phyloP scores from a whole-genome alignment of 2,113 vertebrate genomes.

The Nycticebus coucang region DNA sequence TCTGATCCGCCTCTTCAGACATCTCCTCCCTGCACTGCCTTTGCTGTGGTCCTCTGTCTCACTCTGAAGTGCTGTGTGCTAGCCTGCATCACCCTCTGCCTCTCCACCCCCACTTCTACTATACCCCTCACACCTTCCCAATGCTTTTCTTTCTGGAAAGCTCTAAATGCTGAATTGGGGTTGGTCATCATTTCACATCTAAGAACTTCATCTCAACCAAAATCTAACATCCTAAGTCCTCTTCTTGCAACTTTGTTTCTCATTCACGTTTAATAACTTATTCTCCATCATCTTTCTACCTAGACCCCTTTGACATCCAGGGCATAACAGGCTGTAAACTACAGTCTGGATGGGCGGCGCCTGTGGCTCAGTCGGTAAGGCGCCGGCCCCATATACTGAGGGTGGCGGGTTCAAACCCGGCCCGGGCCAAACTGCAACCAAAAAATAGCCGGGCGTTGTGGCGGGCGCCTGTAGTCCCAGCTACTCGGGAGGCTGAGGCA shows the following conservation, averaged over 20 bases:
- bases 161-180: not conserved
- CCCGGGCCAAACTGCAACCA: no score
- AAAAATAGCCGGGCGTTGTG: no score
- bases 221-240: not conserved
- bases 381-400: no score
- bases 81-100: not conserved
- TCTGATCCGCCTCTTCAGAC: not conserved
- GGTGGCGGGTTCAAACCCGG: no score
- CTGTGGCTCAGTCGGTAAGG: no score
- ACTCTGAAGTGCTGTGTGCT: no score
- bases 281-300: not conserved
- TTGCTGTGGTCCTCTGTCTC: not conserved
- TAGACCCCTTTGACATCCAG: conserved; percentile 58
- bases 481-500: no score
- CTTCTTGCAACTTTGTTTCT: not conserved
- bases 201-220: not conserved
- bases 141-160: not conserved
- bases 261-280: not conserved
- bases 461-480: no score
- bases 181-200: not conserved
- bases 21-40: not conserved
- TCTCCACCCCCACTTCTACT: no score
- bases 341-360: no score
- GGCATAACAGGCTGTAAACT: not conserved
- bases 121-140: no score